Evolutionary conservation across 1,140 invertebrate genomes (phyloP).

Genomic region (Lepidurus apus): DNA sequence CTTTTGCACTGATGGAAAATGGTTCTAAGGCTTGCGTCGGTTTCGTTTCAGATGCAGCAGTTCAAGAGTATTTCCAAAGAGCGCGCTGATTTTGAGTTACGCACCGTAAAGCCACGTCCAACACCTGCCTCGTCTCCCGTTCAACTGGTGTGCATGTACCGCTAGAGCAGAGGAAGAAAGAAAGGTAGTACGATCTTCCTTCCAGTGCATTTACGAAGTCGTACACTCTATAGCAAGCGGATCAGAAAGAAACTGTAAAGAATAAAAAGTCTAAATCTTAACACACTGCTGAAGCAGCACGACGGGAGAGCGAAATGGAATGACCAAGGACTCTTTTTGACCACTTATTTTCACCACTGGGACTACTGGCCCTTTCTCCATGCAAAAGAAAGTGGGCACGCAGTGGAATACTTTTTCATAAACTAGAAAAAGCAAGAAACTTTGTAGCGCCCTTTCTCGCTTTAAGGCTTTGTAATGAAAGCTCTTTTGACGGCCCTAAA

Average conservation of each 20-base stretch:
- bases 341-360: slow-evolving; percentile 9
- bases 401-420: neutral
- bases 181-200: neutral
- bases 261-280: neutral
- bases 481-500: neutral
- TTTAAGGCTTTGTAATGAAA: neutral
- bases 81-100: neutral
- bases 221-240: neutral
- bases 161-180: slow-evolving; percentile 5
- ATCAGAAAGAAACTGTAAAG: slow-evolving; percentile 3
- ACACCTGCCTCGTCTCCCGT: neutral
- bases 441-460: neutral
- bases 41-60: neutral
- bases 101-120: neutral
- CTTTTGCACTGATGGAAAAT: neutral
- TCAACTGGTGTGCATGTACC: neutral
- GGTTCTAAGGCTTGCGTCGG: neutral
- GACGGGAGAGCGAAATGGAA: neutral
- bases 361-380: neutral
- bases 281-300: neutral
- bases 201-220: neutral
- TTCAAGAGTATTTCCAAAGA: neutral
- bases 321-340: neutral
- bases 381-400: neutral
- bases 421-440: slow-evolving; percentile 7